Evolutionary conservation across 2,888 invertebrate species (phyloP).

Genomic region (Trichogramma evanescens): DNA sequence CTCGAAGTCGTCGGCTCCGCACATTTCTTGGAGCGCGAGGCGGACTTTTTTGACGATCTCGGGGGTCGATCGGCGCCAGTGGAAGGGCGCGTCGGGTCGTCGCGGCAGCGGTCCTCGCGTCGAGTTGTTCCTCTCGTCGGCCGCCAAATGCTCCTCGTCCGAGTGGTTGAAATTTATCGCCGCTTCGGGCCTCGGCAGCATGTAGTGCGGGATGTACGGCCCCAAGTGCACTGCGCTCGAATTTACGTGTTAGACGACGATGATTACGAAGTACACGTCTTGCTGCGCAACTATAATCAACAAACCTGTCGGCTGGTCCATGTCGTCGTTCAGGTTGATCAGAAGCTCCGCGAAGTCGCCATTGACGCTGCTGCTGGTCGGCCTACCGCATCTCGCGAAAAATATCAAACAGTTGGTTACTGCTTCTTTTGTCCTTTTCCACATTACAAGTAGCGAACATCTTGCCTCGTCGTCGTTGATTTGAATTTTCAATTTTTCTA

Average conservation of each 20-base stretch:
- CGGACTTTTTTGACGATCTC: constrained; percentile 34
- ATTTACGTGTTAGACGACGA: not conserved
- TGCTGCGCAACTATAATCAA: no score
- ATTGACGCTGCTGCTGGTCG: constrained; percentile 10
- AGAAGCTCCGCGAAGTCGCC: constrained; percentile 17
- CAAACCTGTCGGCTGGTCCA: constrained; percentile 8
- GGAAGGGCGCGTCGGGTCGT: constrained; percentile 35
- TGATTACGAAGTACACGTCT: not conserved
- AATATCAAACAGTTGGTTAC: constrained; percentile 22
- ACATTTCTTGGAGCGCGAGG: constrained; percentile 35
- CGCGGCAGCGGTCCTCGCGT: constrained; percentile 31
- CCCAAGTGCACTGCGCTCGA: constrained; percentile 8
- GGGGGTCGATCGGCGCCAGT: constrained; percentile 32
- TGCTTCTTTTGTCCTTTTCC: constrained; percentile 26
- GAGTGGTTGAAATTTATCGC: not conserved
- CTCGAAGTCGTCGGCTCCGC: constrained; percentile 1
- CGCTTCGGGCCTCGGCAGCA: not conserved
- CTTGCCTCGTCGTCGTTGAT: constrained; percentile 16
- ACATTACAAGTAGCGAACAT: constrained; percentile 33
- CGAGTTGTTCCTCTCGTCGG: no score
- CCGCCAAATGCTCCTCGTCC: not conserved
- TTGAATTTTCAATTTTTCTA: no score
- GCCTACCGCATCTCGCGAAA: constrained; percentile 20
- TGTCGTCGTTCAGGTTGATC: constrained; percentile 13
- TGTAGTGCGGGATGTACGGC: constrained; percentile 7